phyloP scores from a whole-genome alignment of 2,113 vertebrate genomes.

The Petromus typicus region DNA sequence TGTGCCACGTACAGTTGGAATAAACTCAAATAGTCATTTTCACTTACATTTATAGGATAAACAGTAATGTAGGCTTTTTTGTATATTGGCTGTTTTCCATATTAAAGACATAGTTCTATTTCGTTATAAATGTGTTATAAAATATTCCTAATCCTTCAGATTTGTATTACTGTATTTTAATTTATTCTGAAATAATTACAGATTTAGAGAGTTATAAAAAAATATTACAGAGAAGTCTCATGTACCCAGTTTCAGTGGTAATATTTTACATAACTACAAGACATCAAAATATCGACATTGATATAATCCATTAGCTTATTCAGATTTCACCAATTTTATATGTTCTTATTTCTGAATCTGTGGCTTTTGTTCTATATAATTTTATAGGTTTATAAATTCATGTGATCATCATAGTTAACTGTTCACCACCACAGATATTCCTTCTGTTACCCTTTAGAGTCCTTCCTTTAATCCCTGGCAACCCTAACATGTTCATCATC shows the following conservation, averaged over 20 bases:
- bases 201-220: slow-evolving; percentile 18
- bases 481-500: slow-evolving; percentile 36
- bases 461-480: slow-evolving; percentile 26
- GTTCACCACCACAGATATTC: slow-evolving; percentile 38
- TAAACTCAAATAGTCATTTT: slow-evolving; percentile 48
- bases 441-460: slow-evolving; percentile 13
- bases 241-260: slow-evolving; percentile 30
- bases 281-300: neutral
- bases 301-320: slow-evolving; percentile 15
- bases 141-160: slow-evolving; percentile 43
- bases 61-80: slow-evolving; percentile 38
- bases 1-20: slow-evolving; percentile 13
- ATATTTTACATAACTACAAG: neutral
- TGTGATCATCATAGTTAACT: slow-evolving; percentile 22
- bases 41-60: slow-evolving; percentile 64
- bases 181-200: slow-evolving; percentile 65
- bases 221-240: neutral
- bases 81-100: slow-evolving; percentile 50
- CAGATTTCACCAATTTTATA: slow-evolving; percentile 37
- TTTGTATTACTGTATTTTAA: slow-evolving; percentile 38
- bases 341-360: slow-evolving; percentile 47
- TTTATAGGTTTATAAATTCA: neutral
- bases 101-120: slow-evolving; percentile 46
- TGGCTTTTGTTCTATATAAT: neutral
- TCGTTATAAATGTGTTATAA: slow-evolving; percentile 7